Percentiles rank a stretch among this genome's conserved stretches.
Conservation (phyloP, 2,888 invertebrate genomes). For the Thereva unica region DNA sequence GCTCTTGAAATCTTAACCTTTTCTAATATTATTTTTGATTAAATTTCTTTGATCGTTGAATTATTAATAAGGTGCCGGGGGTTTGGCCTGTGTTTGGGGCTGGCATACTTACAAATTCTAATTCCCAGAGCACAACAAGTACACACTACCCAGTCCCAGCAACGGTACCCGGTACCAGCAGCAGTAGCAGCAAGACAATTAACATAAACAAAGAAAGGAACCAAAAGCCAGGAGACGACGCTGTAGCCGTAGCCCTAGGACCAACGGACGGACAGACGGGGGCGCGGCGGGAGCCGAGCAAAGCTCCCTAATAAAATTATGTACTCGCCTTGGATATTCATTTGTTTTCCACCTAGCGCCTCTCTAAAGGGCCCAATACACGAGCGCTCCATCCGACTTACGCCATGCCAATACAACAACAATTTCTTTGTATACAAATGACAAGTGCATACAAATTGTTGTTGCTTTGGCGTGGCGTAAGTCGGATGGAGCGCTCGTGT, state of each 20-base stretch:
- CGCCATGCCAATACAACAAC: too few relatives aligned
- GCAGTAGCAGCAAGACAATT: slow-evolving; percentile 6
- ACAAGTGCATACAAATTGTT: too few relatives aligned
- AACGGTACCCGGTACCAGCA: slow-evolving; percentile 1
- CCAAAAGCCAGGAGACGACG: too few relatives aligned
- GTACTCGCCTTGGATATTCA: slow-evolving; percentile 12
- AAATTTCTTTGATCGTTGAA: slow-evolving; percentile 29
- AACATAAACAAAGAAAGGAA: slow-evolving; percentile 12
- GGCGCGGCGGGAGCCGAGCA: too few relatives aligned
- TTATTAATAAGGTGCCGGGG: slow-evolving; percentile 22
- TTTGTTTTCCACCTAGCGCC: slow-evolving; percentile 17
- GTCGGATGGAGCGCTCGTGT: too few relatives aligned
- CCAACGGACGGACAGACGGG: too few relatives aligned
- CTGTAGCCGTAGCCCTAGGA: too few relatives aligned
- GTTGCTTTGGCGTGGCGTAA: too few relatives aligned
- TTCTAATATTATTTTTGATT: slow-evolving; percentile 33
- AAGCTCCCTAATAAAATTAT: background rate
- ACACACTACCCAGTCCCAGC: slow-evolving; percentile 4
- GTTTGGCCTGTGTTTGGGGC: slow-evolving; percentile 12
- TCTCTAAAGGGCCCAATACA: too few relatives aligned
- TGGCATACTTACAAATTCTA: slow-evolving; percentile 28
- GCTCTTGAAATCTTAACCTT: slow-evolving; percentile 8
- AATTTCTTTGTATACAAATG: too few relatives aligned
- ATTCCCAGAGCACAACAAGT: slow-evolving; percentile 27
- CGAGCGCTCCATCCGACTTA: too few relatives aligned